These are phyloP conservation scores for Strigamia transsilvanica DNA, from an alignment of 2,888 invertebrate genomes.

Conservation along the genomic window DNA sequence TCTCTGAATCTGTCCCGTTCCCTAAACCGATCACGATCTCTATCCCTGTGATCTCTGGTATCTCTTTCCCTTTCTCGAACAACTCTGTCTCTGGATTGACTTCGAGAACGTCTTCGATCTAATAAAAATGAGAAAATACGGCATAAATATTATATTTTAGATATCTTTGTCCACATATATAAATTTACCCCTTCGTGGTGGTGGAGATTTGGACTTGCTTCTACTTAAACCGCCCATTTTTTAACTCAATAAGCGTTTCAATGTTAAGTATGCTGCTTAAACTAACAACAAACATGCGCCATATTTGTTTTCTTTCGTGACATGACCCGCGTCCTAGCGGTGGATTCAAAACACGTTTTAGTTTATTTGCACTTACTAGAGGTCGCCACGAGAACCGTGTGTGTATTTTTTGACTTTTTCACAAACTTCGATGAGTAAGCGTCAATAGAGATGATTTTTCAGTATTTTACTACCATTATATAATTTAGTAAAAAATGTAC, in stretches of 20 bases:
- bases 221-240: conserved; percentile 46
- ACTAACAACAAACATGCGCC: neutral
- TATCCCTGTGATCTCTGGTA: conserved; percentile 3
- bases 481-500: too few relatives aligned
- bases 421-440: too few relatives aligned
- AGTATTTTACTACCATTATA: too few relatives aligned
- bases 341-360: too few relatives aligned
- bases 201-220: conserved; percentile 28
- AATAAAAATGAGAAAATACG: neutral
- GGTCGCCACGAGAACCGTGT: too few relatives aligned
- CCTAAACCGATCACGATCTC: conserved; percentile 24
- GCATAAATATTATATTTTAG: neutral
- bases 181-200: conserved; percentile 24
- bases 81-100: conserved; percentile 36
- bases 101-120: conserved; percentile 50
- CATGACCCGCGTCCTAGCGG: too few relatives aligned
- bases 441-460: too few relatives aligned
- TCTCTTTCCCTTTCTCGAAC: conserved; percentile 41
- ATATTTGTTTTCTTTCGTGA: neutral
- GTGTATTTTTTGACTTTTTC: too few relatives aligned
- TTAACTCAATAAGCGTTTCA: neutral
- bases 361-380: too few relatives aligned
- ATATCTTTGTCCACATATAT: neutral
- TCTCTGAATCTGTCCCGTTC: conserved; percentile 20
- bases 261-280: neutral